Conservation (phyloP, 2,113 vertebrate genomes). For the Ramphastos sulfuratus region DNA sequence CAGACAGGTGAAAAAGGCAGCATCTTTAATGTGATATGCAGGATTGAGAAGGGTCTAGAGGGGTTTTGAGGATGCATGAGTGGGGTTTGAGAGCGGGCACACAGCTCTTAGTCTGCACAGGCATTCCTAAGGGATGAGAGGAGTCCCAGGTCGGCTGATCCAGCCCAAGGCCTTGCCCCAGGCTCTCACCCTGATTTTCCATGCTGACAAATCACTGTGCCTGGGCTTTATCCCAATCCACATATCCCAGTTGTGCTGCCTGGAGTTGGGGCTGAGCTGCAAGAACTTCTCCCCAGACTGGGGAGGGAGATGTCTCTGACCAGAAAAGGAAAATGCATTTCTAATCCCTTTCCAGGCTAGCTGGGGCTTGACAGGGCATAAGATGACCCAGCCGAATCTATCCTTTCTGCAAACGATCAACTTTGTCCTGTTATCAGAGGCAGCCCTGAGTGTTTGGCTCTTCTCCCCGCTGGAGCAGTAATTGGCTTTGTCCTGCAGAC, state of each 20-base stretch:
- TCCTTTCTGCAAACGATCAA: background rate
- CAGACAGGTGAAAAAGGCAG: background rate
- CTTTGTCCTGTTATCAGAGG: rapidly evolving
- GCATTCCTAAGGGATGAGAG: background rate
- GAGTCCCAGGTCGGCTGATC: background rate
- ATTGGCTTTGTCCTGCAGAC: background rate
- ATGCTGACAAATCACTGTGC: rapidly evolving
- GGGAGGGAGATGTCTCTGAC: background rate
- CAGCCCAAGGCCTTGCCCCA: background rate
- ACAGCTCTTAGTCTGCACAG: rapidly evolving
- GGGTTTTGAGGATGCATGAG: background rate
- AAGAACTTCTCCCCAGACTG: rapidly evolving
- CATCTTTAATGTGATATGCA: rapidly evolving
- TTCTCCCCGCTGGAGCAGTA: background rate
- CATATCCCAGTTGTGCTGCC: rapidly evolving
- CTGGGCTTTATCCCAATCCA: rapidly evolving
- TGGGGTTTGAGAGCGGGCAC: background rate
- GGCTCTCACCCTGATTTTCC: background rate
- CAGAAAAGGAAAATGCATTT: background rate
- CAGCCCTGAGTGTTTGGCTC: background rate
- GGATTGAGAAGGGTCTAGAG: rapidly evolving
- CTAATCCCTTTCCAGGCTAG: background rate
- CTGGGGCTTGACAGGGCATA: background rate
- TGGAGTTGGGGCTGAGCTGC: background rate
- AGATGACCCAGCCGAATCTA: background rate